A percentile compares a stretch with the other conserved stretches of the same genome.
Evolutionary conservation across 2,797 vertebrate genomes (phyloP).

Genomic region (Otolemur crassicaudatus): DNA sequence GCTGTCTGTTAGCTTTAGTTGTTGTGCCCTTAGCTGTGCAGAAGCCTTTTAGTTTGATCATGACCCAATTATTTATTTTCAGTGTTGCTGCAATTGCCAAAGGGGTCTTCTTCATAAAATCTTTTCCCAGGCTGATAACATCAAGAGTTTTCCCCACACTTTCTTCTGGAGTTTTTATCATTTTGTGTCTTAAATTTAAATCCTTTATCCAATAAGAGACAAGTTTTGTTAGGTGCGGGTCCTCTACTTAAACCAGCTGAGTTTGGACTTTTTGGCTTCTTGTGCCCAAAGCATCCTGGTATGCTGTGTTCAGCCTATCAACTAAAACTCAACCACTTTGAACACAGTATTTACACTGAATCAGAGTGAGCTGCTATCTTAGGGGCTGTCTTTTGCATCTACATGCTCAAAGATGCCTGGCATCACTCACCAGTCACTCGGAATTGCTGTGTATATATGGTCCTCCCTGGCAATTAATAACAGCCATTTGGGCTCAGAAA

Average conservation of each 20-base stretch:
- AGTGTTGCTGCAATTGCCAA: too few species aligned
- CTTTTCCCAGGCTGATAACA: too few species aligned
- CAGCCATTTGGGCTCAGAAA: conserved; percentile 35
- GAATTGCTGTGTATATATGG: not conserved
- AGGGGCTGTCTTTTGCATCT: not conserved
- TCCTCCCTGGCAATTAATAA: not conserved
- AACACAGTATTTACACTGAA: not conserved
- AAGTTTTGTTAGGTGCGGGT: too few species aligned
- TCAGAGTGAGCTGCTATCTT: not conserved
- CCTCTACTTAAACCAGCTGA: not conserved
- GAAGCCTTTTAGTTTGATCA: too few species aligned
- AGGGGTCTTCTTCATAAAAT: too few species aligned
- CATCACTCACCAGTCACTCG: not conserved
- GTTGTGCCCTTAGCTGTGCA: too few species aligned
- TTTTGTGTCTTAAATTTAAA: too few species aligned
- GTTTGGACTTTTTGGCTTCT: not conserved
- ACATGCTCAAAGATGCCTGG: not conserved
- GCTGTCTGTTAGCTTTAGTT: too few species aligned
- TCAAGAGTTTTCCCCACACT: too few species aligned
- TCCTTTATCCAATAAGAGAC: too few species aligned
- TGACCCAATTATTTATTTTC: too few species aligned
- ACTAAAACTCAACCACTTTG: not conserved
- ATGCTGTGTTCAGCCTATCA: not conserved
- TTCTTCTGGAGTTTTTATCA: too few species aligned
- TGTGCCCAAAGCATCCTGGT: not conserved